These are phyloP conservation scores for Heterodera schachtii DNA, from an alignment of 1,140 invertebrate species.

Conservation along the genomic window DNA sequence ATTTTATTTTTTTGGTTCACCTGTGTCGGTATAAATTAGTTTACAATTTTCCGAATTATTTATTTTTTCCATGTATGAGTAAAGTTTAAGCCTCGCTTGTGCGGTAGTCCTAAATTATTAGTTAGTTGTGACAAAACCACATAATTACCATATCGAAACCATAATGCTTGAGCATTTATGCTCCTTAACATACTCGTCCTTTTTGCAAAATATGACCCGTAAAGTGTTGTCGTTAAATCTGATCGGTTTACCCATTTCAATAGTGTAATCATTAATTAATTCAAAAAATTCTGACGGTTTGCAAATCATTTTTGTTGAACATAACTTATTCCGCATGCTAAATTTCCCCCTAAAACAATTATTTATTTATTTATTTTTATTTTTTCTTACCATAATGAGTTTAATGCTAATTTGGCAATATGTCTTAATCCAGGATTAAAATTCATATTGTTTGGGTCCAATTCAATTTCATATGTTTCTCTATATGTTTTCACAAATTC, in stretches of 20 bases:
- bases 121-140: too few relatives aligned
- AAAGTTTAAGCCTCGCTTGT: too few relatives aligned
- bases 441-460: not conserved
- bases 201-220: too few relatives aligned
- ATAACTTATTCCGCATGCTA: not conserved
- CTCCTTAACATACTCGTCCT: too few relatives aligned
- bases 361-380: not conserved
- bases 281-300: not conserved
- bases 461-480: not conserved
- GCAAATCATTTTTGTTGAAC: not conserved
- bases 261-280: not conserved
- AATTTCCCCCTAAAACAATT: not conserved
- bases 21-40: too few relatives aligned
- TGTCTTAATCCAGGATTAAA: not conserved
- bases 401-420: not conserved
- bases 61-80: too few relatives aligned
- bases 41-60: too few relatives aligned
- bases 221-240: not conserved
- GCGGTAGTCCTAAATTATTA: too few relatives aligned
- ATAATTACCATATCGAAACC: too few relatives aligned
- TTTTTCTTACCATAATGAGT: not conserved
- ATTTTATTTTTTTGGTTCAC: too few relatives aligned
- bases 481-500: not conserved
- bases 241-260: not conserved
- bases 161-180: too few relatives aligned